Evolutionary conservation across 2,797 vertebrate species (phyloP).

Genomic region (Phrynocephalus guinanensis): DNA sequence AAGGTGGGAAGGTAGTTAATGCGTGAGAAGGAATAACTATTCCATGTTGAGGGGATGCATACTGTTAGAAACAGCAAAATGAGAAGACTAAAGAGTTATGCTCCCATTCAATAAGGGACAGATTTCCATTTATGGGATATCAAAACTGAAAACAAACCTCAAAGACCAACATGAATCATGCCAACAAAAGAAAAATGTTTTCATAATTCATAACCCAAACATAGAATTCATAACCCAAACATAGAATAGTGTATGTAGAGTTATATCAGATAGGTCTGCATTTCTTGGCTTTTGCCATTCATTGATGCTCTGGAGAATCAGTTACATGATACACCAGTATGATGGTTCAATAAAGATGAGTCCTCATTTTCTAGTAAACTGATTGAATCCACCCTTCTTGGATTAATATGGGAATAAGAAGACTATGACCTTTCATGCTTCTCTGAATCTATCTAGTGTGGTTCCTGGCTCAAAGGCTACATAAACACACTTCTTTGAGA

Average conservation of each 20-base stretch:
- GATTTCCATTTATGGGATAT: not conserved
- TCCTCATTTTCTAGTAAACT: not conserved
- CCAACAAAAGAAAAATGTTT: not conserved
- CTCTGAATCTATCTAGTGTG: not conserved
- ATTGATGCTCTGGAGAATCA: constrained; percentile 57
- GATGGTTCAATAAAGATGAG: constrained; percentile 59
- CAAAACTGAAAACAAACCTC: not conserved
- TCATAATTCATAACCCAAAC: not conserved
- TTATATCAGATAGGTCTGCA: constrained; percentile 51
- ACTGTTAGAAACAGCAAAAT: not conserved
- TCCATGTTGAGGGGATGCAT: not conserved
- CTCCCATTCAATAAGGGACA: not conserved
- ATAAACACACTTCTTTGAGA: not conserved
- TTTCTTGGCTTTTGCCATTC: constrained; percentile 58
- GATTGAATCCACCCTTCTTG: not conserved
- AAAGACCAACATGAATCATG: not conserved
- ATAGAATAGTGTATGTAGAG: constrained; percentile 50
- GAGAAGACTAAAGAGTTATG: not conserved
- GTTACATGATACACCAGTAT: constrained; percentile 63
- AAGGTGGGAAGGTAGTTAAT: not conserved
- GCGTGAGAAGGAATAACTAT: not conserved
- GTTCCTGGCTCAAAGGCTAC: not conserved
- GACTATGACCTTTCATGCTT: not conserved
- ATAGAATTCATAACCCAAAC: not conserved
- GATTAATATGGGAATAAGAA: not conserved